Base-by-base conservation (phyloP, 2,888 invertebrate species). In the Strigamia crassipes region DNA sequence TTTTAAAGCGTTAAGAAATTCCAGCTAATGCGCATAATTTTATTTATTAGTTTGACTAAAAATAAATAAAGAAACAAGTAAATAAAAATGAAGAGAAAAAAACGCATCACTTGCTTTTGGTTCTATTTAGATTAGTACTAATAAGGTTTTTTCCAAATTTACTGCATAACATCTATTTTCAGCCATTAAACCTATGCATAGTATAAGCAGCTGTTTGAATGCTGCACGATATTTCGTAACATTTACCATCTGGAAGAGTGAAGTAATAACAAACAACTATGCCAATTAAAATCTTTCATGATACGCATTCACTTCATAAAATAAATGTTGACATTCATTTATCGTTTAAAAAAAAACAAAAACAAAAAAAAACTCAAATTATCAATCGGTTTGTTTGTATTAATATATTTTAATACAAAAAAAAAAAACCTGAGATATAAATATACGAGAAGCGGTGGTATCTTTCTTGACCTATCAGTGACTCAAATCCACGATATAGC, bases 211-310 rank as follows among this genome's bases (percentile, higher is more conserved):
- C 73, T 73, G 73, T 73, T 73, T 73, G 31, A 73, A 27, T 27
- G 31, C 31, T 31, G 15, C 23, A 31, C 27, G 12, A 6, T 73
- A 13, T 73, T 73, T 73, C 73, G 73, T 73, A 73, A 73, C 23
- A 23, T 73, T 73, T 73, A 23, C 27, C 73, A 73, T 73, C 73
- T 73, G 73, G 27, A 27, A 31, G 15, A 73, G 31, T 73, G 73
- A 73, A 73, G 73, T 73, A 73, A 73, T 73, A 73, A 73, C 73
- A 73, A 51, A 73, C 73, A 73, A 73, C 73, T 73, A 73, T 31
- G 31, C n/a, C 73, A 73, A 27, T 73, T 73, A 73, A 73, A 31
- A 73, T 73, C 73, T 73, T 31, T 73, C 56, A 56, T 18, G 56
- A 56, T 56, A 56, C 31, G 73, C 73, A 15, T 73, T 73, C 56